These are phyloP conservation scores for Carterocephalus palaemon DNA, from an alignment of 2,888 invertebrate species.

Conservation along the genomic window DNA sequence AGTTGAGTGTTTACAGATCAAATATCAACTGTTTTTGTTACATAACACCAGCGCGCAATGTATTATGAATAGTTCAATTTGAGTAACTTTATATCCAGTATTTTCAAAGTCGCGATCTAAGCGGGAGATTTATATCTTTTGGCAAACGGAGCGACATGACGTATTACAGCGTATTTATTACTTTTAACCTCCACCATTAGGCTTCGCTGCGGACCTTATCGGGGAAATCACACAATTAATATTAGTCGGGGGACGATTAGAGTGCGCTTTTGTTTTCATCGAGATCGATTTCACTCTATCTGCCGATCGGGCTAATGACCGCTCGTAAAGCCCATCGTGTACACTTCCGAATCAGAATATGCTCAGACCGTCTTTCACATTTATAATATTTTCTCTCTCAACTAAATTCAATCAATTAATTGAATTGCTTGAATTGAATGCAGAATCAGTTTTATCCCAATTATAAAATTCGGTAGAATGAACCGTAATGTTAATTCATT, in stretches of 20 bases:
- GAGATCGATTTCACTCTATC: conserved; percentile 35
- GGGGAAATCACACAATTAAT: conserved; percentile 33
- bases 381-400: conserved; percentile 8
- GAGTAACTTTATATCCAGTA: not conserved
- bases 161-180: conserved; percentile 23
- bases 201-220: conserved; percentile 14
- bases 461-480: too few species aligned
- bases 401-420: conserved; percentile 11
- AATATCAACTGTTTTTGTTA: too few species aligned
- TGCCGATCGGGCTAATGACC: conserved; percentile 18
- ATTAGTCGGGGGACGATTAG: conserved; percentile 38
- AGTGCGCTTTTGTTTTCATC: conserved; percentile 37
- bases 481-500: too few species aligned
- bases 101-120: conserved; percentile 10
- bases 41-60: too few species aligned
- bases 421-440: conserved; percentile 11
- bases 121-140: conserved; percentile 27
- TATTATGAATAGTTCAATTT: not conserved
- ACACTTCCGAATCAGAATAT: not conserved
- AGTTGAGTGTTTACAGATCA: too few species aligned
- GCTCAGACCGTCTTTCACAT: conserved; percentile 3
- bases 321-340: conserved; percentile 15
- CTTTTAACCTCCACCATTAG: conserved; percentile 20
- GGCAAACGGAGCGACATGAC: conserved; percentile 26
- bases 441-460: not conserved